These are phyloP conservation scores for Pangasius mekongensis DNA, from an alignment of 2,797 vertebrate species.

Conservation along the genomic window DNA sequence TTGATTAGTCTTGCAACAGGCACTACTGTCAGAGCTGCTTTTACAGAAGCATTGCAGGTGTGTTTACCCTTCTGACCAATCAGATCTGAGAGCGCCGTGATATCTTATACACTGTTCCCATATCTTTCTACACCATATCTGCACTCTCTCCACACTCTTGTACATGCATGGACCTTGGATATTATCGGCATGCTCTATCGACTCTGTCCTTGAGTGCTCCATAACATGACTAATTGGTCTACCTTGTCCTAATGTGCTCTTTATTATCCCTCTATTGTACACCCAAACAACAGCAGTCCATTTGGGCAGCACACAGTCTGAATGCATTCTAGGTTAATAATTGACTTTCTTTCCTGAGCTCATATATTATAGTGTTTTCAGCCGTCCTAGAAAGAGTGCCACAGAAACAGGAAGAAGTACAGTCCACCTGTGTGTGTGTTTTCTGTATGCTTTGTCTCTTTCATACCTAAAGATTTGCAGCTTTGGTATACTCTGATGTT, in stretches of 20 bases:
- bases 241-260: conserved; percentile 40
- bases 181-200: conserved; percentile 7
- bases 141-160: background rate
- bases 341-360: conserved; percentile 27
- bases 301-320: conserved; percentile 21
- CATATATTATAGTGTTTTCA: background rate
- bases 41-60: no score
- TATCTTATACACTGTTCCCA: background rate
- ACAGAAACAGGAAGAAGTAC: background rate
- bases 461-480: background rate
- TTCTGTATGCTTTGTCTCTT: background rate
- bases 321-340: conserved; percentile 30
- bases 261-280: conserved; percentile 31
- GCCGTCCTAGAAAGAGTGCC: background rate
- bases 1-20: background rate
- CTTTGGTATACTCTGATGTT: background rate
- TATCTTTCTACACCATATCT: background rate
- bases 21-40: background rate
- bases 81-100: background rate
- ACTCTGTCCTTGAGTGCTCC: conserved; percentile 18
- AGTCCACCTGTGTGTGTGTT: background rate
- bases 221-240: conserved; percentile 29
- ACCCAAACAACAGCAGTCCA: conserved; percentile 28
- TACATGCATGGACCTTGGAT: conserved; percentile 14
- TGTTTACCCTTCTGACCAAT: background rate